Conservation (phyloP, 2,113 vertebrate genomes). For the Axis porcinus region DNA sequence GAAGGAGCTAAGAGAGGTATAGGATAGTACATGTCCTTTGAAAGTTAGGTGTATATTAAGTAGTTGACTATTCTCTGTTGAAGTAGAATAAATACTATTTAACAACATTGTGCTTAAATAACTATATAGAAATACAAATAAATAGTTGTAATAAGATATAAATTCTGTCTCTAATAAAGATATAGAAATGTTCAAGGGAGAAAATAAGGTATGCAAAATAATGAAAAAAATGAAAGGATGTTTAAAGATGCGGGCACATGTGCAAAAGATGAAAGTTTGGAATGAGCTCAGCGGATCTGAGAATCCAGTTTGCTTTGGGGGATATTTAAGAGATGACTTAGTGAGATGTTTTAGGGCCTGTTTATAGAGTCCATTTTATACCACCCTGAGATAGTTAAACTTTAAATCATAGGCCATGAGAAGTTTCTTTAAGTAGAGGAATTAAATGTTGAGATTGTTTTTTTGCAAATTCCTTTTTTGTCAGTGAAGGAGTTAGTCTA, state of each 20-base stretch:
- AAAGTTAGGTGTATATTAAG: not conserved
- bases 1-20: not conserved
- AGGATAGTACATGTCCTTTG: not conserved
- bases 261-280: not conserved
- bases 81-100: not conserved
- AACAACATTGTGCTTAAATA: not conserved
- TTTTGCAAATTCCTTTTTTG: not conserved
- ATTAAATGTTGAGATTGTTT: not conserved
- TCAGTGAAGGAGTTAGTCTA: not conserved
- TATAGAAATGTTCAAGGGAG: not conserved
- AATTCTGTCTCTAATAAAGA: not conserved
- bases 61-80: not conserved
- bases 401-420: not conserved
- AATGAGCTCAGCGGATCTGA: not conserved
- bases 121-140: not conserved
- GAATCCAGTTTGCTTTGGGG: not conserved
- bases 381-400: not conserved
- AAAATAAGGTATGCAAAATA: not conserved
- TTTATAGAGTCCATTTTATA: not conserved
- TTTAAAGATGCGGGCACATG: not conserved
- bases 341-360: not conserved
- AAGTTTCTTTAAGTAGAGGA: not conserved
- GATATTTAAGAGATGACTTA: not conserved
- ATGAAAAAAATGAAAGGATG: not conserved
- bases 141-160: not conserved